Percentiles rank a stretch among this genome's conserved stretches.
Evolutionary conservation across 2,888 invertebrate species (phyloP).

Genomic region (Eristalis arbustorum): DNA sequence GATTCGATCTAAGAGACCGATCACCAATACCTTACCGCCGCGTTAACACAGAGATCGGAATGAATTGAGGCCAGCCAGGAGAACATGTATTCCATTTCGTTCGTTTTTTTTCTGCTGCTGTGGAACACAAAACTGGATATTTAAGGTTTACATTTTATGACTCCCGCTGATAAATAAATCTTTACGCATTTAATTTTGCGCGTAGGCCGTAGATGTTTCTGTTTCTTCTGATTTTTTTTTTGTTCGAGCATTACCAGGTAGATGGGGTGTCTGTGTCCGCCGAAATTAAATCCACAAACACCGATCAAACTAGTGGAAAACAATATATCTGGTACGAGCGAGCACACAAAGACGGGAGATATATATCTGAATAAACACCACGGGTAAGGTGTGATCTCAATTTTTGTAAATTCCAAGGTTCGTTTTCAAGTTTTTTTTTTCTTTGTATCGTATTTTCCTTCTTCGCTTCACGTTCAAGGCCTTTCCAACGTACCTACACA

Average conservation of each 20-base stretch:
- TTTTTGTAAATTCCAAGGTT: slow-evolving; percentile 19
- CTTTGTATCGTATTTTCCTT: not conserved
- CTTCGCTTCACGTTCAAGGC: slow-evolving; percentile 44
- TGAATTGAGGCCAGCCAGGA: not conserved
- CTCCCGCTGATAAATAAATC: slow-evolving; percentile 31
- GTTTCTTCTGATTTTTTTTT: too few relatives aligned
- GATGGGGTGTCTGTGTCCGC: not conserved
- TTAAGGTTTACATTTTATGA: slow-evolving; percentile 32
- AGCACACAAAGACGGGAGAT: not conserved
- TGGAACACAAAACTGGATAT: not conserved
- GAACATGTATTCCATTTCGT: not conserved
- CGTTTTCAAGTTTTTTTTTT: not conserved
- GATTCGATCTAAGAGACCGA: too few relatives aligned
- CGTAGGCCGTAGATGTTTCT: slow-evolving; percentile 14
- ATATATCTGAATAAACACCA: not conserved
- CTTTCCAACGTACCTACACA: slow-evolving; percentile 3
- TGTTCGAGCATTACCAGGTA: slow-evolving; percentile 19
- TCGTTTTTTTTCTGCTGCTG: not conserved
- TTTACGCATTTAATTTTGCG: slow-evolving; percentile 25
- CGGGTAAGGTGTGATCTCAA: slow-evolving; percentile 24
- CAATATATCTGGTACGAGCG: not conserved
- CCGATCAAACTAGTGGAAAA: slow-evolving; percentile 12
- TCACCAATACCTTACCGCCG: too few relatives aligned
- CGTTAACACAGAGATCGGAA: too few relatives aligned
- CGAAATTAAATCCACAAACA: slow-evolving; percentile 41